phyloP scores from a whole-genome alignment of 2,797 vertebrate genomes.

The Phoeniculus purpureus region DNA sequence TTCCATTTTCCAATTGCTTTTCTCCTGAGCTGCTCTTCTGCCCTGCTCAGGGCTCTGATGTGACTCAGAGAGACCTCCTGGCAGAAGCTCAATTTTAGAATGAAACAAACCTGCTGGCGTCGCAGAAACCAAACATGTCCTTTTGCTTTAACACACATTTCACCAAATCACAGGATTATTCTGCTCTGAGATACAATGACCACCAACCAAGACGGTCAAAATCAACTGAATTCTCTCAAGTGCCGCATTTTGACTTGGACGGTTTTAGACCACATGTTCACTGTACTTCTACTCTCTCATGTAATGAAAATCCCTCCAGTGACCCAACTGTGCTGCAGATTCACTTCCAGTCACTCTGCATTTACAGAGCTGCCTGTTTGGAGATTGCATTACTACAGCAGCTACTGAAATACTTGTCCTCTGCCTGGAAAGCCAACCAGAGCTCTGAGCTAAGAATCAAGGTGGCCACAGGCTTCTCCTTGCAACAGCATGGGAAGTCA shows the following conservation, averaged over 20 bases:
- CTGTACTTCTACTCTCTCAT: background rate
- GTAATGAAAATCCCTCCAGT: background rate
- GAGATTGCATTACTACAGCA: background rate
- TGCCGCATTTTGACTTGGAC: background rate
- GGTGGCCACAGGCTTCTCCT: background rate
- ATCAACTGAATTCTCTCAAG: background rate
- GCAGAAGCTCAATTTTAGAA: background rate
- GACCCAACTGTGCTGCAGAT: background rate
- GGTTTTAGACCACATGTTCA: background rate
- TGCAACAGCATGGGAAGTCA: background rate
- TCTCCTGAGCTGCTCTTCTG: background rate
- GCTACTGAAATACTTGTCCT: background rate
- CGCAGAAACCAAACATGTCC: background rate
- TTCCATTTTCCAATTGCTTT: background rate
- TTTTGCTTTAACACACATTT: background rate
- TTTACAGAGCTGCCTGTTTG: background rate
- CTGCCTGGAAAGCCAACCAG: background rate
- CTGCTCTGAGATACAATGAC: background rate
- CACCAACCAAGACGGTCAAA: background rate
- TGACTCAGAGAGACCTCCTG: background rate
- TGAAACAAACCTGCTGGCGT: background rate
- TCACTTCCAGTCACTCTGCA: background rate
- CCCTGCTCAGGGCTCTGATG: background rate
- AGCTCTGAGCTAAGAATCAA: background rate
- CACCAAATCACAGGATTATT: constrained; percentile 1